Percentiles rank a stretch among this genome's conserved stretches.
Evolutionary conservation across 2,888 invertebrate species (phyloP).

Genomic region (Erebia ligea): DNA sequence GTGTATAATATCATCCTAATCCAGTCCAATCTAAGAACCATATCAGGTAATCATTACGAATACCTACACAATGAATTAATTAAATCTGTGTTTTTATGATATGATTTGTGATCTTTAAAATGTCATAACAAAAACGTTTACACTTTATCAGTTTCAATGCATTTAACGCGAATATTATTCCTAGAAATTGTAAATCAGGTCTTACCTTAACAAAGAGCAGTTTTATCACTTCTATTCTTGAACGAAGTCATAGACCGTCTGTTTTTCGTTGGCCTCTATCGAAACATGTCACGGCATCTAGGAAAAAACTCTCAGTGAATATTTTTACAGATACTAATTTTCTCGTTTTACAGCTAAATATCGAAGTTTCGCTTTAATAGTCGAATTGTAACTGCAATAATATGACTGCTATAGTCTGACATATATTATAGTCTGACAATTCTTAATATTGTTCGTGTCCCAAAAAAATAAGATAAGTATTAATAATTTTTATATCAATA

Average conservation of each 20-base stretch:
- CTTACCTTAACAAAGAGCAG: not conserved
- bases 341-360: no score
- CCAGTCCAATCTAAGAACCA: no score
- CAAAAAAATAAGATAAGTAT: no score
- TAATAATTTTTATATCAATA: no score
- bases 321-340: not conserved
- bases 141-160: not conserved
- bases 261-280: not conserved
- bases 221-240: not conserved
- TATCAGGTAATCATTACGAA: not conserved
- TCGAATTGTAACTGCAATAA: no score
- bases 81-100: not conserved
- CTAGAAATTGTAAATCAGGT: not conserved
- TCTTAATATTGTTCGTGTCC: no score
- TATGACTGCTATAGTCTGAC: no score
- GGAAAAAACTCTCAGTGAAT: not conserved
- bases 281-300: not conserved
- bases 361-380: no score
- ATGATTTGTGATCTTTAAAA: not conserved
- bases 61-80: not conserved
- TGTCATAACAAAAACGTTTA: not conserved
- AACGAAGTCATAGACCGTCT: not conserved
- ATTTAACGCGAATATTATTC: not conserved
- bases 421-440: no score
- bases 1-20: no score